These are phyloP conservation scores for Druon quercuslanigerum DNA, from an alignment of 1,140 invertebrate species.

Conservation along the genomic window DNA sequence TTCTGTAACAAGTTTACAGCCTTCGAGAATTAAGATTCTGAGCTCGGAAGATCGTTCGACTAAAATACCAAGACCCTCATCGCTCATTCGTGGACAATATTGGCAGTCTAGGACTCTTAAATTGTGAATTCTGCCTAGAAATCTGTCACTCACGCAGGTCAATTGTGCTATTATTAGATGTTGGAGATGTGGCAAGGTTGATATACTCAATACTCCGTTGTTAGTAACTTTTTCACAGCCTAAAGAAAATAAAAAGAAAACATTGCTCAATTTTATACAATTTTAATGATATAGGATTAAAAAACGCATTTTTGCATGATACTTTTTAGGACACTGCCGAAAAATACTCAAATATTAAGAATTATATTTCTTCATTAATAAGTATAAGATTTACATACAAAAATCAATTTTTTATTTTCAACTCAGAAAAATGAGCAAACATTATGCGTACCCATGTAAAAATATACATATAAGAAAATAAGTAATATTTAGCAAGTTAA, in stretches of 20 bases:
- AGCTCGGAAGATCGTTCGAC: background rate
- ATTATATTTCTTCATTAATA: no score
- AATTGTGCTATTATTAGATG: background rate
- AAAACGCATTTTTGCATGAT: no score
- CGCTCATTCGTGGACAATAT: background rate
- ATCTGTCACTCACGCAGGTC: background rate
- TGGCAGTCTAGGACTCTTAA: constrained; percentile 6
- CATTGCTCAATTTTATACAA: background rate
- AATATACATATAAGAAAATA: no score
- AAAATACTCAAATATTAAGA: no score
- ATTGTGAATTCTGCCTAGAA: background rate
- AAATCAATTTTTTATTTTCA: no score
- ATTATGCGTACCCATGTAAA: no score
- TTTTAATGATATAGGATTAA: no score
- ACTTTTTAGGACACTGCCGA: no score
- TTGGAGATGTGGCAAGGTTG: background rate
- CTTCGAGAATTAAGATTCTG: background rate
- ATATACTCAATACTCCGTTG: constrained; percentile 17
- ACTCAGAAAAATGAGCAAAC: no score
- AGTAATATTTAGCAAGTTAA: no score
- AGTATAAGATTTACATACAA: no score
- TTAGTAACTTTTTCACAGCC: background rate
- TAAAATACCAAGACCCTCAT: constrained; percentile 6
- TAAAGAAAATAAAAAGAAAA: background rate
- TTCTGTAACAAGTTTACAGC: background rate